Base-by-base conservation (phyloP, 2,888 invertebrate species). In the Chrysomela aeneicollis region DNA sequence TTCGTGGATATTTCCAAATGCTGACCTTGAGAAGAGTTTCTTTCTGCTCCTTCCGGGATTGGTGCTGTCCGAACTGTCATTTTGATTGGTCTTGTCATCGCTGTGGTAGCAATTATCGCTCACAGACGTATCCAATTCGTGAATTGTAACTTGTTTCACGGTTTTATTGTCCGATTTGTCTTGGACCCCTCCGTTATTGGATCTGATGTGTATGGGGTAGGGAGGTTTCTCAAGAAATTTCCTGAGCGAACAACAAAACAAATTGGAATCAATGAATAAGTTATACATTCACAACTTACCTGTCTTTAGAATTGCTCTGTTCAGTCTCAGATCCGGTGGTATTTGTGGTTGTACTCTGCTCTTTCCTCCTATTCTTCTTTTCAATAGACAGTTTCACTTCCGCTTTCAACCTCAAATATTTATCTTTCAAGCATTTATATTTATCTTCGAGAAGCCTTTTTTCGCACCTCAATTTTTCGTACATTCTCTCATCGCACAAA, bases 371-470 rank as follows among this genome's bases (percentile, higher is more conserved):
- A 77, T 89, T 91, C 10, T 92, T 86, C 26, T 90, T 88, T 76
- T 93, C 93, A 61, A 92, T 87, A 0, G 92, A 90, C 22, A 90
- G 82, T 81, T 92, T 90, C 9, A 93, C 91, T 71, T 94, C 93
- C 19, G 89, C 91, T 79, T 94, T 94, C 61, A 94, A 83, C 12
- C 91, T 85, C 19, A 90, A 86, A 75, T 94, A 93, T 81, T 94
- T 94, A 77, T 92, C 92, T 80, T 93, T 93, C 57, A 94, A 84
- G 61, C 90, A 90, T 53, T 88, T 86, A 78, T 94, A 94, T 78
- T 94, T 94, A 73, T 92, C 92, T 71, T 90, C 89, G 1, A 93
- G 77, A 49, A 90, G 78, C n/a, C 90, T 84, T 73, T 90, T 90
- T 76, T 91, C 90, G 75, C 89, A 89, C 3, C 89, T 85, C 61